phyloP scores from a whole-genome alignment of 2,797 vertebrate species.

The Bufotes viridis region DNA sequence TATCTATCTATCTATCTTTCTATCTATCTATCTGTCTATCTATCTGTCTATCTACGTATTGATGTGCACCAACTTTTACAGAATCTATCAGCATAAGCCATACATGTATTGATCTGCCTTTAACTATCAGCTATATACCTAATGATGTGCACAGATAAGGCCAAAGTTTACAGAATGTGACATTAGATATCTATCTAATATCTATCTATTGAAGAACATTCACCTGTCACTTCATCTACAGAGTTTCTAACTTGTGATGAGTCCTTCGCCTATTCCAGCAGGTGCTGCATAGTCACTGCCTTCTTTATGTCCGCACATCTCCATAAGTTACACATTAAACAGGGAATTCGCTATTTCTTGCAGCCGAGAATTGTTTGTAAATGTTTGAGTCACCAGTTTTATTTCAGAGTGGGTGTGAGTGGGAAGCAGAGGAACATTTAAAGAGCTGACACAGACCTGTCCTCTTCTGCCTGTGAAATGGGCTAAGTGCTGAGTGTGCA shows the following conservation, averaged over 20 bases:
- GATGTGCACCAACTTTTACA: no score
- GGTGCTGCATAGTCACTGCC: neutral
- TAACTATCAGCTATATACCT: neutral
- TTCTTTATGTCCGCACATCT: neutral
- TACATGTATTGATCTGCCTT: no score
- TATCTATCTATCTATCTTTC: neutral
- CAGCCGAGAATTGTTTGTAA: slow-evolving; percentile 53
- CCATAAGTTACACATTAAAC: slow-evolving; percentile 43
- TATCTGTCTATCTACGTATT: neutral
- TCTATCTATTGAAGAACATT: neutral
- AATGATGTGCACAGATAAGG: neutral
- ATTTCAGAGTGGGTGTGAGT: slow-evolving; percentile 41
- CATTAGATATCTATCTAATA: neutral
- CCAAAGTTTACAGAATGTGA: neutral
- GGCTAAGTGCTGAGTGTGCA: slow-evolving; percentile 50
- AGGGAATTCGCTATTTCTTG: slow-evolving; percentile 38
- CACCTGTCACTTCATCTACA: slow-evolving; percentile 1
- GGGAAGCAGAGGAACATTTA: slow-evolving; percentile 46
- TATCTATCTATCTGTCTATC: neutral
- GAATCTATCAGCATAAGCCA: neutral
- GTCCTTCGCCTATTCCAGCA: neutral
- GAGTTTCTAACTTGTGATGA: neutral
- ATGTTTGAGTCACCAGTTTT: slow-evolving; percentile 51
- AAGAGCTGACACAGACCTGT: slow-evolving; percentile 52
- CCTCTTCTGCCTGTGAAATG: slow-evolving; percentile 26